A percentile compares a stretch with the other conserved stretches of the same genome.
Conservation (phyloP, 2,888 invertebrate species). For the Agapetus fuscipes region DNA sequence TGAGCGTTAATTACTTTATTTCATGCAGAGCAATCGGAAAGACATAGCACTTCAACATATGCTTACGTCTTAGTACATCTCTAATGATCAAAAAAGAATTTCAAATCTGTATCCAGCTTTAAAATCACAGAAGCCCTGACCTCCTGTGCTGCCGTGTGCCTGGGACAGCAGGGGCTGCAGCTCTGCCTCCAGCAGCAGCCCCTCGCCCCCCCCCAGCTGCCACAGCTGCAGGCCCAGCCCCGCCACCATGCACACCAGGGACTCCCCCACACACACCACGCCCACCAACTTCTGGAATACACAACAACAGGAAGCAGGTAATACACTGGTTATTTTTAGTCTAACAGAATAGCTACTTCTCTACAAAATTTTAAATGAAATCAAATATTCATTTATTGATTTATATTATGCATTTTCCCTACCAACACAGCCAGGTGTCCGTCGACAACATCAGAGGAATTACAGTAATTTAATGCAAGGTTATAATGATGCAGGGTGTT, state of each 20-base stretch:
- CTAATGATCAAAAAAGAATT: neutral
- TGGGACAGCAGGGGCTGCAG: conserved; percentile 59
- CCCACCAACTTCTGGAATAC: conserved; percentile 53
- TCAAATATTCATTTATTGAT: neutral
- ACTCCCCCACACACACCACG: conserved; percentile 39
- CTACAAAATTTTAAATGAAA: conserved; percentile 10
- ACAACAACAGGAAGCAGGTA: conserved; percentile 22
- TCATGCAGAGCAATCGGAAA: too few species aligned
- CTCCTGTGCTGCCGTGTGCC: conserved; percentile 49
- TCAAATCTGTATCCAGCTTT: too few species aligned
- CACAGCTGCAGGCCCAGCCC: conserved; percentile 79
- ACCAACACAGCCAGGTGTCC: too few species aligned
- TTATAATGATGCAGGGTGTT: too few species aligned
- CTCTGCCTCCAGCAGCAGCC: conserved; percentile 64
- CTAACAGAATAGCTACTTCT: neutral
- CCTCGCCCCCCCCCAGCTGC: conserved; percentile 56
- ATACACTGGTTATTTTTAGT: conserved; percentile 1
- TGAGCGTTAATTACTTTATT: too few species aligned
- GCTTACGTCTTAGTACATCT: too few species aligned
- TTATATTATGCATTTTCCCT: too few species aligned
- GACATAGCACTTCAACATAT: too few species aligned
- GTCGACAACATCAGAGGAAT: too few species aligned
- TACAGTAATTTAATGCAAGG: too few species aligned
- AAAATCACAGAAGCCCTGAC: too few species aligned
- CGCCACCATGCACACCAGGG: conserved; percentile 55